Evolutionary conservation across 2,113 vertebrate species (phyloP).

Genomic region (Alosa alosa): DNA sequence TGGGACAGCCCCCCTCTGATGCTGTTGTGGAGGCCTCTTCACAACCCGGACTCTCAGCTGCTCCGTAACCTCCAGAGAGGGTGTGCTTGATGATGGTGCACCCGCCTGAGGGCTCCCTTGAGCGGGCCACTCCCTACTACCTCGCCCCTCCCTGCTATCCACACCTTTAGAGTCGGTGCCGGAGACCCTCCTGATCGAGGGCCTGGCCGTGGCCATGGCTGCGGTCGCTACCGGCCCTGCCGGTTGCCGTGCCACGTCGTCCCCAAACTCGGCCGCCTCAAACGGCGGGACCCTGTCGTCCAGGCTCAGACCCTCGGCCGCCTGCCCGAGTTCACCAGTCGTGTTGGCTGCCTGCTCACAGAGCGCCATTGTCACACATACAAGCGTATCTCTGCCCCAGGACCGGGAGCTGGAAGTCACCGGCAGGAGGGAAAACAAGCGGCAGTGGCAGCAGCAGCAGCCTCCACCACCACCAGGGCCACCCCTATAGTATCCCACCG

Average conservation of each 20-base stretch:
- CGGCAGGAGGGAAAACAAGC: neutral
- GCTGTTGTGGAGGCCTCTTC: neutral
- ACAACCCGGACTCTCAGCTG: neutral
- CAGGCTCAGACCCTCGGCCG: neutral
- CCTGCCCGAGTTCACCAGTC: neutral
- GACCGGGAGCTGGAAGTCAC: neutral
- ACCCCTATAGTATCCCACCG: neutral
- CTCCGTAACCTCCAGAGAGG: neutral
- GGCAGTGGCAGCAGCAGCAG: neutral
- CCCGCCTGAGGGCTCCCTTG: neutral
- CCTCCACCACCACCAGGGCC: neutral
- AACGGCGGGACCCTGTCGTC: neutral
- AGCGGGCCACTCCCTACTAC: neutral
- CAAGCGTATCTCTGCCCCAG: neutral
- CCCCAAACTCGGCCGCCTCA: neutral
- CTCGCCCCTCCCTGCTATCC: neutral
- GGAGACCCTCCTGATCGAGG: neutral
- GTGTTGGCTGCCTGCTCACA: neutral
- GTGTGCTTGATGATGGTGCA: neutral
- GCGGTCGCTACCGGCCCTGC: neutral
- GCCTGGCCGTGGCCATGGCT: neutral
- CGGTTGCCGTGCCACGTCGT: neutral
- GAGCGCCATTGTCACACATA: neutral
- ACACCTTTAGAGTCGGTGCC: neutral
- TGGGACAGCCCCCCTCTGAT: neutral